Percentiles rank a stretch among this genome's conserved stretches.
These are phyloP conservation scores for Pogonophryne albipinna DNA, from an alignment of 2,797 vertebrate genomes.

Conservation along the genomic window DNA sequence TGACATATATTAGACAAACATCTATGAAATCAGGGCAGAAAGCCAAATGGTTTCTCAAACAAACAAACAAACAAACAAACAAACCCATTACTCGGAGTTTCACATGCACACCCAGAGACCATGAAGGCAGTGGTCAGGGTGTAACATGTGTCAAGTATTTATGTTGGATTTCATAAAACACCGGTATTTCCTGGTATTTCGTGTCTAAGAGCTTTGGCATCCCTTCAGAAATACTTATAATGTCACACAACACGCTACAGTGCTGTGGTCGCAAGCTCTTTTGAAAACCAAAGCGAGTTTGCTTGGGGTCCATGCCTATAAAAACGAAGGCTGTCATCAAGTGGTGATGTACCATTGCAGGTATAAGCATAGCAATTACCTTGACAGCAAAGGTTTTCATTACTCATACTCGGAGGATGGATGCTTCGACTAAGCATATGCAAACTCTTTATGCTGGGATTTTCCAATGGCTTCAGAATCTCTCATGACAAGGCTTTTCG, in stretches of 20 bases:
- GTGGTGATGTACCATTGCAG: constrained; percentile 61
- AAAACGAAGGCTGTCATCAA: constrained; percentile 74
- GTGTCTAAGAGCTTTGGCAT: constrained; percentile 58
- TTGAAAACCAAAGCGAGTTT: constrained; percentile 56
- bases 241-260: constrained; percentile 67
- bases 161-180: constrained; percentile 65
- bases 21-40: constrained; percentile 11
- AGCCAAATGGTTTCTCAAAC: not conserved
- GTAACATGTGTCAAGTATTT: constrained; percentile 68
- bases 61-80: constrained; percentile 42
- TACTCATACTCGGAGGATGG: constrained; percentile 40
- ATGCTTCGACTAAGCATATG: constrained; percentile 23
- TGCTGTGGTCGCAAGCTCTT: constrained; percentile 42
- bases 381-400: constrained; percentile 64
- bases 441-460: constrained; percentile 55
- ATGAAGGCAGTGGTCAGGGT: constrained; percentile 24
- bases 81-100: constrained; percentile 21
- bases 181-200: constrained; percentile 76
- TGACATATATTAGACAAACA: constrained; percentile 26
- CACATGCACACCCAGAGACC: constrained; percentile 18
- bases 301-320: constrained; percentile 61
- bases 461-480: constrained; percentile 60
- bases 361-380: constrained; percentile 72
- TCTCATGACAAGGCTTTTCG: constrained; percentile 52
- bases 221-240: constrained; percentile 50